Evolutionary conservation across 2,888 invertebrate species (phyloP).

Genomic region (Hydroisotoma schaefferi): DNA sequence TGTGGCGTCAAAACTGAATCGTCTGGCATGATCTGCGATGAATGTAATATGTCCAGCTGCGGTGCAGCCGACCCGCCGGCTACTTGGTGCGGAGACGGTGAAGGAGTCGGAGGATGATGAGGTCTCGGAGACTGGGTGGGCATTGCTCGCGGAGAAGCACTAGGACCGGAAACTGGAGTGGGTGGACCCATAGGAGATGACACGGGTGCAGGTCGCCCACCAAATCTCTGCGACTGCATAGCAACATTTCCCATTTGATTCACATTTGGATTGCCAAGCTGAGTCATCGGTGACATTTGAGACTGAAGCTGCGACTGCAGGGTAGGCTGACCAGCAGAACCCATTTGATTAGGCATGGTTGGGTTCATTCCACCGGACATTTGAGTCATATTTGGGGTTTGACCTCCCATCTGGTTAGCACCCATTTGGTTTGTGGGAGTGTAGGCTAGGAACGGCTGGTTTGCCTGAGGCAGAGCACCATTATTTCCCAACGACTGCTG

Average conservation of each 20-base stretch:
- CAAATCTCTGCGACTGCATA: constrained; percentile 47
- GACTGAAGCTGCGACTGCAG: constrained; percentile 44
- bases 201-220: constrained; percentile 44
- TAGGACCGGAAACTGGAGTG: constrained; percentile 48
- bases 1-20: constrained; percentile 79
- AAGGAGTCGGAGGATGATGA: constrained; percentile 45
- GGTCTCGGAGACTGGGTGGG: constrained; percentile 48
- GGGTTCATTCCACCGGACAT: constrained; percentile 42
- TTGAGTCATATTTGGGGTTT: constrained; percentile 42
- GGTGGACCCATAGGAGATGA: constrained; percentile 48
- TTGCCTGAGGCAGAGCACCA: constrained; percentile 51
- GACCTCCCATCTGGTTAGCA: constrained; percentile 50
- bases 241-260: constrained; percentile 45
- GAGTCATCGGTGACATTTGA: constrained; percentile 47
- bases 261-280: constrained; percentile 44
- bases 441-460: constrained; percentile 52
- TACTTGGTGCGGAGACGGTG: constrained; percentile 48
- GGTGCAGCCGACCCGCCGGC: constrained; percentile 48
- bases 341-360: constrained; percentile 45
- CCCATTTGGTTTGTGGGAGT: constrained; percentile 49
- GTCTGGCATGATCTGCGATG: constrained; percentile 60
- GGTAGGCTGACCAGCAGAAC: constrained; percentile 35
- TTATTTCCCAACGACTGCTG: constrained; percentile 50
- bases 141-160: constrained; percentile 48
- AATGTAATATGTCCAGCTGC: constrained; percentile 50